Evolutionary conservation across 2,888 invertebrate species (phyloP), one percentile per base, ranked within the genome.

Genomic region (Neocrepidodera transversa): DNA sequence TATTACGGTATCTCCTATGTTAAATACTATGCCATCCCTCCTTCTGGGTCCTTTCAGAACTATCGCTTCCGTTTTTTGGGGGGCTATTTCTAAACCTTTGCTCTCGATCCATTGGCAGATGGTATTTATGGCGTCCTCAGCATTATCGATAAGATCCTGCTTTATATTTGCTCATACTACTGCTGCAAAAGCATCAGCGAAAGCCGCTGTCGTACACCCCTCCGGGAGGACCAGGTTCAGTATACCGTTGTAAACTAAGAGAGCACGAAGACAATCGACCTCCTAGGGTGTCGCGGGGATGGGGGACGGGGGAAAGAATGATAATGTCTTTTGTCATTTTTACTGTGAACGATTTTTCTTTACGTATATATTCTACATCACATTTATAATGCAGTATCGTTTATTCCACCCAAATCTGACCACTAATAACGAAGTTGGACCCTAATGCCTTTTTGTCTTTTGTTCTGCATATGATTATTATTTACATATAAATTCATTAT

Each of bases 191-290:
- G 11, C 30, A 13, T 38, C 38, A 17, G 38, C 38, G 17, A 16
- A 38, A 5, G 38, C 38, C 38, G 38, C 23, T 40, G 32, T 28
- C 14, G n/a, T 17, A 23, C 42, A 38, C 13, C 30, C 49, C 8
- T n/a, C 48, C 42, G 35, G 20, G 13, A n/a, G 43, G 16, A 30
- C 45, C 11, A 17, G 26, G 26, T 14, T 26, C 30, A 8, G 36
- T 1, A 59, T 26, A 2, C 54, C 49, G 18, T 53, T 36, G 30
- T 62, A 62, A 13, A 59, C 28, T 4, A 56, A n/a, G n/a, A n/a
- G n/a, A n/a, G n/a, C n/a, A n/a, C n/a, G n/a, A n/a, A n/a, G n/a
- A n/a, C n/a, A n/a, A n/a, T n/a, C n/a, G n/a, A n/a, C n/a, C n/a
- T n/a, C n/a, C n/a, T n/a, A n/a, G n/a, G n/a, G n/a, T n/a, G n/a